These are phyloP conservation scores for Propithecus deckenii DNA, from an alignment of 2,797 vertebrate species.

Conservation along the genomic window DNA sequence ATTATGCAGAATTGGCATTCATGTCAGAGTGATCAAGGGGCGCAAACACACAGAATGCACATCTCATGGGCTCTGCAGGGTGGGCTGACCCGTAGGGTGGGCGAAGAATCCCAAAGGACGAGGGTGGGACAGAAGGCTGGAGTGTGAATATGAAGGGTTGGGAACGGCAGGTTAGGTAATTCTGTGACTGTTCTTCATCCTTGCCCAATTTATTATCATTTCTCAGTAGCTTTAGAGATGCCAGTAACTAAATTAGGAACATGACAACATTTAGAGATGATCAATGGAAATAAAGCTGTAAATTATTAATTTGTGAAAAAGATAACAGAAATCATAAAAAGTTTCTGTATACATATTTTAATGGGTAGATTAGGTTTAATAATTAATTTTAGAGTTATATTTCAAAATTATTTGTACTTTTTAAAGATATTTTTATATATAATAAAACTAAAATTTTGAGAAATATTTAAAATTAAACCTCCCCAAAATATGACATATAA, in stretches of 20 bases:
- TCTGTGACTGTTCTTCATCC: not conserved
- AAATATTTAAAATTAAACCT: not conserved
- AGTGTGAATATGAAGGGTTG: not conserved
- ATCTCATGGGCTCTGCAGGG: not conserved
- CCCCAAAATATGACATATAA: not conserved
- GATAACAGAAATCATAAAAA: not conserved
- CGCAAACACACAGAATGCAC: not conserved
- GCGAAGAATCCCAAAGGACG: not conserved
- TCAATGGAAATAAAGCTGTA: not conserved
- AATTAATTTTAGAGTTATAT: not conserved
- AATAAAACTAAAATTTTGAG: not conserved
- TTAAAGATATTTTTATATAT: not conserved
- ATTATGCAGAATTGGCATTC: not conserved
- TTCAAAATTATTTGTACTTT: not conserved
- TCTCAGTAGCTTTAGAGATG: not conserved
- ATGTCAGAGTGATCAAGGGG: not conserved
- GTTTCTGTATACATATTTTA: not conserved
- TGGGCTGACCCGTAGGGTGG: fast-evolving
- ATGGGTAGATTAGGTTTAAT: not conserved
- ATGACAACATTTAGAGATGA: not conserved
- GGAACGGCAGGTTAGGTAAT: not conserved
- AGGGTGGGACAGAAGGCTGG: not conserved
- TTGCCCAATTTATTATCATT: not conserved
- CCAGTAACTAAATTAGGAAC: not conserved
- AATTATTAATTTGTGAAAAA: not conserved